These are phyloP conservation scores for Poeciliopsis retropinna DNA, from an alignment of 2,113 vertebrate genomes.

Conservation along the genomic window DNA sequence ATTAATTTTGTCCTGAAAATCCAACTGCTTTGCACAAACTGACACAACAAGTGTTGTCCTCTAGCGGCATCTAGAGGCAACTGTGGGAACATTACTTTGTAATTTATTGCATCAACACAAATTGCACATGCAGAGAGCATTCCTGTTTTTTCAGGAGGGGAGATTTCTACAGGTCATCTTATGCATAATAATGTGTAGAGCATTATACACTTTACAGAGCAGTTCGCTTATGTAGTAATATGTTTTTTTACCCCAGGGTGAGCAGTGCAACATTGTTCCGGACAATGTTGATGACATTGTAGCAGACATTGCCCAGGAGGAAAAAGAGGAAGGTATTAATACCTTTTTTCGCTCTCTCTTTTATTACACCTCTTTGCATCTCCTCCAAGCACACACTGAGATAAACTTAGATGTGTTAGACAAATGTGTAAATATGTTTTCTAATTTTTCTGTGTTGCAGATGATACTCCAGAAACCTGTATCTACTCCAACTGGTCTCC, in stretches of 20 bases:
- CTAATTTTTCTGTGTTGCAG: slow-evolving; percentile 71
- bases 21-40: slow-evolving; percentile 12
- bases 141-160: background rate
- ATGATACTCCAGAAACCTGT: slow-evolving; percentile 98
- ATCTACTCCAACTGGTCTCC: slow-evolving; percentile 99
- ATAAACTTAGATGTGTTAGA: background rate
- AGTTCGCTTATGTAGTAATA: background rate
- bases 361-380: too few species aligned
- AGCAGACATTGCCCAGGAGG: slow-evolving; percentile 95
- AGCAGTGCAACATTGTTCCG: slow-evolving; percentile 97
- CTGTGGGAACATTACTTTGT: slow-evolving; percentile 10
- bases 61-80: slow-evolving; percentile 70
- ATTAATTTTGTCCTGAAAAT: slow-evolving; percentile 5
- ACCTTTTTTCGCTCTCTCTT: background rate
- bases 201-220: background rate
- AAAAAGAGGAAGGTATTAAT: slow-evolving; percentile 95
- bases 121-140: background rate
- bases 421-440: background rate
- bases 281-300: slow-evolving; percentile 99
- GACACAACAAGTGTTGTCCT: slow-evolving; percentile 28
- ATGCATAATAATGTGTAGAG: background rate
- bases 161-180: background rate
- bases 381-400: background rate
- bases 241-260: slow-evolving; percentile 83
- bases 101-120: background rate